A percentile compares a stretch with the other conserved stretches of the same genome.
These are phyloP conservation scores for Mycteria americana DNA, from an alignment of 2,797 vertebrate genomes.

Conservation along the genomic window DNA sequence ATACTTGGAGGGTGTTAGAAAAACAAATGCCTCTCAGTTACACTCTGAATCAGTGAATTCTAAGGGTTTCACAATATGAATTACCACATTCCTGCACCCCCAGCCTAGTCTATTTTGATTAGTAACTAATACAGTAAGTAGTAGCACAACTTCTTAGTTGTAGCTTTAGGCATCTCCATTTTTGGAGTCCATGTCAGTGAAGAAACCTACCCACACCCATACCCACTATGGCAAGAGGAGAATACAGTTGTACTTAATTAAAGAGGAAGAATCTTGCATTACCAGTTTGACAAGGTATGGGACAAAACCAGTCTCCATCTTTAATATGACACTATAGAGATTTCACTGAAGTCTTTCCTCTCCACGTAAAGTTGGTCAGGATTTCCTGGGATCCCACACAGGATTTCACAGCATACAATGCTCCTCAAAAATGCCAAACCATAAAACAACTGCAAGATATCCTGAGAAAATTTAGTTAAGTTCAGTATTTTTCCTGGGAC, in stretches of 20 bases:
- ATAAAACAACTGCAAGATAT: background rate
- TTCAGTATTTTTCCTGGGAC: background rate
- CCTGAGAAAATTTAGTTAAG: background rate
- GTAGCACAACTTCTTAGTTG: constrained; percentile 35
- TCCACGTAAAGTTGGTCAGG: background rate
- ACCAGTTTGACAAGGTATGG: constrained; percentile 33
- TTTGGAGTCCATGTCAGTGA: constrained; percentile 32
- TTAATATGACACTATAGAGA: background rate
- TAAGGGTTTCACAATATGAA: background rate
- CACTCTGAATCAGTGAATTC: background rate
- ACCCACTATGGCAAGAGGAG: constrained; percentile 39
- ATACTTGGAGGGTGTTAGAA: background rate
- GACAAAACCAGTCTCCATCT: constrained; percentile 49
- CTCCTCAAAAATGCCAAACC: background rate
- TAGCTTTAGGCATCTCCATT: constrained; percentile 63
- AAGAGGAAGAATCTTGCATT: constrained; percentile 48
- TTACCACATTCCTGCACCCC: background rate
- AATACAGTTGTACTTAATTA: constrained; percentile 61
- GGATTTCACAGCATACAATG: background rate
- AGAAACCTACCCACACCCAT: constrained; percentile 55
- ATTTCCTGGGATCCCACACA: background rate
- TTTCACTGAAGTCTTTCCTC: background rate
- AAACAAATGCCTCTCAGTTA: background rate
- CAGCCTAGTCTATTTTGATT: constrained; percentile 14
- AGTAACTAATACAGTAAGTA: constrained; percentile 16